Base-by-base conservation (phyloP, 2,888 invertebrate genomes). In the Ephialtes manifestator region DNA sequence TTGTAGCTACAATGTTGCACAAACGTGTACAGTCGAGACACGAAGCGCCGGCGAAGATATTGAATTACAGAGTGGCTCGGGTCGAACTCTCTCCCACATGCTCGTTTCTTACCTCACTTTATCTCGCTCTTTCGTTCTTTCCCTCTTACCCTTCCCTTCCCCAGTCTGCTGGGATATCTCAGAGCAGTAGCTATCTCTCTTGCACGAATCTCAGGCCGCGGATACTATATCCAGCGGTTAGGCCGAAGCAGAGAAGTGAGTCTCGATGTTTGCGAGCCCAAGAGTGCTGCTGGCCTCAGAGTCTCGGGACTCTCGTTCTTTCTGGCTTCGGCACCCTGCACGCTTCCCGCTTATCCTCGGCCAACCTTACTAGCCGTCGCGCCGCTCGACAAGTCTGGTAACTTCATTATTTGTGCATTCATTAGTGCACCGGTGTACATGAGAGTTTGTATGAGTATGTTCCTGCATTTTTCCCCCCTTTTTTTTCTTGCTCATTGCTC, bases 1-100 rank as follows among this genome's bases (percentile, higher is more conserved):
- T 91, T 90, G 89, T 88, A 86, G 87, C 86, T 89, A 91, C 90
- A 92, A 91, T 92, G 90, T 92, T 90, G 91, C 89, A 83, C 55
- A 87, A 85, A 88, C 89, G 81, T 79, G 90, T 92, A 92, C 90
- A 91, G 89, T 89, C 89, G 11, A 58, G 10, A 20, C 53, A 87
- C 88, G 67, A 90, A 78, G 35, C 70, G 70, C 51, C 71, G 39
- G 20, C 63, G 53, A 60, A 55, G 72, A 81, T 86, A 86, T 90
- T 85, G 83, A 89, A 89, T 90, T 89, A 88, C 88, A 72, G 48
- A 71, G 55, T 76, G 31, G 46, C 53, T 74, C 51, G 55, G 24
- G 48, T 31, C 35, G 51, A 31, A 58, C 75, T 76, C 71, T 13
- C 46, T 20, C 55, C 4, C 67, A 1, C 75, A 24, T 31, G 10